Conservation (phyloP, 2,113 vertebrate species). For the Mirza zaza region DNA sequence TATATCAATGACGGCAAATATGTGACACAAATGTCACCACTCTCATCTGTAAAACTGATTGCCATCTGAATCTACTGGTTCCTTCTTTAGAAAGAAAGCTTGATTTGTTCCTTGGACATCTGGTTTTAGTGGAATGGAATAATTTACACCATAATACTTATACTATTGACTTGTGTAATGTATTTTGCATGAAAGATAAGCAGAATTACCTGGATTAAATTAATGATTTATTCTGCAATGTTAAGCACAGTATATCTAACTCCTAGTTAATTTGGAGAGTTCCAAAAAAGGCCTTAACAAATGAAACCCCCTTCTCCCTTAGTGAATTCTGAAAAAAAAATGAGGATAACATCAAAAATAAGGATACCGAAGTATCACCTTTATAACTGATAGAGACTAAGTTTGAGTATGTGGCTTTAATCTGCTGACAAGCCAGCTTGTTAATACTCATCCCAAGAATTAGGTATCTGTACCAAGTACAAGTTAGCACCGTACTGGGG, state of each 20-base stretch:
- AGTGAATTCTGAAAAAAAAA: background rate
- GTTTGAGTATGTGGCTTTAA: background rate
- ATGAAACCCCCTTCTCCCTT: background rate
- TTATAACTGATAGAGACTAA: background rate
- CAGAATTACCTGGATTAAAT: background rate
- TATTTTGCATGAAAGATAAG: background rate
- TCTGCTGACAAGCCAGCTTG: background rate
- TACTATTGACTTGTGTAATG: background rate
- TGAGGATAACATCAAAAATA: background rate
- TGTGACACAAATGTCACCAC: background rate
- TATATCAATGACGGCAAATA: background rate
- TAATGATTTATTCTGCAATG: background rate
- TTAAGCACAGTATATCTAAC: background rate
- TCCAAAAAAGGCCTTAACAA: background rate
- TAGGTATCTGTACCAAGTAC: background rate
- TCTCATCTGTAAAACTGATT: background rate
- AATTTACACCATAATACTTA: background rate
- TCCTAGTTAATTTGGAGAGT: background rate
- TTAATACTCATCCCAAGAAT: background rate
- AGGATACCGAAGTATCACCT: background rate
- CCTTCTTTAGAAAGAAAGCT: background rate
- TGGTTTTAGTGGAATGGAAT: background rate
- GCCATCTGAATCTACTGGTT: background rate
- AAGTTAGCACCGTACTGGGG: too few species aligned
- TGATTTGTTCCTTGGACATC: background rate